phyloP scores from a whole-genome alignment of 2,797 vertebrate species.

The Cyprinodon diabolis region DNA sequence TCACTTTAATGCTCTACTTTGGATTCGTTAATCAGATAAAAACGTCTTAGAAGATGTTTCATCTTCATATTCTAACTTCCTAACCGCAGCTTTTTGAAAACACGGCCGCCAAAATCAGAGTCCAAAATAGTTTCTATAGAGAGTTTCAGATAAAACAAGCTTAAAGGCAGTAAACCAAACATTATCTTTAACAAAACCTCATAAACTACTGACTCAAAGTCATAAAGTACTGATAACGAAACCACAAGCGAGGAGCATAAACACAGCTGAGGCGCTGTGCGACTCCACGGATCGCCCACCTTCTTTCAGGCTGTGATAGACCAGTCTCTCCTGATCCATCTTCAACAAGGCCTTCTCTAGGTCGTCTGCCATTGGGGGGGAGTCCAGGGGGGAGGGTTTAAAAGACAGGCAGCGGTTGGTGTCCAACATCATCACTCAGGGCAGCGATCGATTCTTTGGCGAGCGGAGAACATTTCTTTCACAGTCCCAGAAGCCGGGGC shows the following conservation, averaged over 20 bases:
- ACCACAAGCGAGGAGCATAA: conserved; percentile 17
- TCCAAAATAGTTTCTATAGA: neutral
- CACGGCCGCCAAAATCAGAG: neutral
- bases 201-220: conserved; percentile 36
- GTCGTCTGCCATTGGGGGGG: conserved; percentile 72
- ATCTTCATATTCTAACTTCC: neutral
- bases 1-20: neutral
- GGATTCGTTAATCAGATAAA: neutral
- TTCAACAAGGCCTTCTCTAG: conserved; percentile 71
- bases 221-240: conserved; percentile 34
- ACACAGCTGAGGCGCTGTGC: conserved; percentile 39
- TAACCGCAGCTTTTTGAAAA: neutral
- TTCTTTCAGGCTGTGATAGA: conserved; percentile 85
- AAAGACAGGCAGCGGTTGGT: conserved; percentile 80
- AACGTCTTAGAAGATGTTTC: neutral
- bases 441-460: conserved; percentile 43
- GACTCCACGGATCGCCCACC: conserved; percentile 67
- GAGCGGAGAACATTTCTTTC: conserved; percentile 54
- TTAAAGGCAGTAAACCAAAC: conserved; percentile 6
- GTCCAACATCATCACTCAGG: conserved; percentile 81
- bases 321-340: conserved; percentile 75
- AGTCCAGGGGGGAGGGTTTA: conserved; percentile 74
- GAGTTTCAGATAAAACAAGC: conserved; percentile 11
- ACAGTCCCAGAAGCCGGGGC: conserved; percentile 33
- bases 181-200: conserved; percentile 18